Evolutionary conservation across 1,140 invertebrate genomes (phyloP).

Genomic region (Drosophila miranda): DNA sequence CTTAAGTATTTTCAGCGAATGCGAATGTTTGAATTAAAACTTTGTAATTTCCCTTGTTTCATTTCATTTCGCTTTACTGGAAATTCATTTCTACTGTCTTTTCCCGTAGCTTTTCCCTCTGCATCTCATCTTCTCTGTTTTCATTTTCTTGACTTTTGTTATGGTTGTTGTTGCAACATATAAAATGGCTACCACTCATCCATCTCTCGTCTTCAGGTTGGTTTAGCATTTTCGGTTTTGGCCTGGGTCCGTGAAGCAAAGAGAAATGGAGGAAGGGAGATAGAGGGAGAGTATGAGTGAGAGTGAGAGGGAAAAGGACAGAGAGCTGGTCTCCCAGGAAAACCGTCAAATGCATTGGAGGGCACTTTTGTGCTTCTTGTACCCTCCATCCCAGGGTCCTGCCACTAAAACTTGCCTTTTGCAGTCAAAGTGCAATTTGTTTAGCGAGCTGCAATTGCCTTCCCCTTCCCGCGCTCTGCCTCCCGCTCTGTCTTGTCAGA

Average conservation of each 20-base stretch:
- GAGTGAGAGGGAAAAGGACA: slow-evolving; percentile 1
- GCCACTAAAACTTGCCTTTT: slow-evolving; percentile 70
- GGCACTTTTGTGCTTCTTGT: slow-evolving; percentile 41
- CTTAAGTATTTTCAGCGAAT: slow-evolving; percentile 78
- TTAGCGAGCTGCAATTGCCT: slow-evolving; percentile 53
- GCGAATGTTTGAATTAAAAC: slow-evolving; percentile 80
- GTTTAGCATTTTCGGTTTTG: slow-evolving; percentile 50
- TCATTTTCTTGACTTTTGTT: slow-evolving; percentile 61
- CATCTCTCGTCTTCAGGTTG: slow-evolving; percentile 57
- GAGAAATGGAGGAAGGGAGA: slow-evolving; percentile 5
- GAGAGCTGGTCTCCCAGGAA: slow-evolving; percentile 65
- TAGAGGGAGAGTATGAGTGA: neutral
- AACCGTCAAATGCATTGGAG: slow-evolving; percentile 69
- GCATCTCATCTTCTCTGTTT: slow-evolving; percentile 38
- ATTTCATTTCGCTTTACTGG: slow-evolving; percentile 78
- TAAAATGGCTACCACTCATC: slow-evolving; percentile 59
- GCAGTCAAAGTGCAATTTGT: slow-evolving; percentile 77
- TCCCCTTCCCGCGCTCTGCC: neutral
- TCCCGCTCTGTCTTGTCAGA: slow-evolving; percentile 42
- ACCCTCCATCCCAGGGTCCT: slow-evolving; percentile 27
- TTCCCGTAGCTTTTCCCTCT: slow-evolving; percentile 18
- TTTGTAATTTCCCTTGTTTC: slow-evolving; percentile 81
- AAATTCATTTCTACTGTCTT: slow-evolving; percentile 75
- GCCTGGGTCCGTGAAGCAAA: slow-evolving; percentile 3
- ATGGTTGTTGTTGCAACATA: slow-evolving; percentile 29